These are phyloP conservation scores for Nebria ingens DNA, from an alignment of 1,140 invertebrate genomes.

Conservation along the genomic window DNA sequence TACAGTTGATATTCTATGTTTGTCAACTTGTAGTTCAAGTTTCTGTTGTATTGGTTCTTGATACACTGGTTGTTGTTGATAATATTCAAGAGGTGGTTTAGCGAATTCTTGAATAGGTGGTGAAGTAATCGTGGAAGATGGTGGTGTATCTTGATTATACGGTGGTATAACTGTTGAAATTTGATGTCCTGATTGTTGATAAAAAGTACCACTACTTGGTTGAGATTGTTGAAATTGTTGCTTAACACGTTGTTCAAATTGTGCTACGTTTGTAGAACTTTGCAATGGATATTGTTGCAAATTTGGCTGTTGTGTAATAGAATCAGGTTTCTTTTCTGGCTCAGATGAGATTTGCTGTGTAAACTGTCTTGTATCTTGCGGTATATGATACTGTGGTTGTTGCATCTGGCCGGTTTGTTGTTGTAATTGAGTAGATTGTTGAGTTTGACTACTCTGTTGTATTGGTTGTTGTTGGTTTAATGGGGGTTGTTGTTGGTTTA, in stretches of 20 bases:
- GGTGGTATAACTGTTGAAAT: constrained; percentile 29
- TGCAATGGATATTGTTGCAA: background rate
- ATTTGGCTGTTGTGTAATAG: constrained; percentile 9
- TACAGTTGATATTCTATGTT: constrained; percentile 15
- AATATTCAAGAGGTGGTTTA: constrained; percentile 20
- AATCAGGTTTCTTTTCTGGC: too few relatives aligned
- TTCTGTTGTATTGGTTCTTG: background rate
- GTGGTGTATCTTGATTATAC: constrained; percentile 18
- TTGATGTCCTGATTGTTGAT: constrained; percentile 18
- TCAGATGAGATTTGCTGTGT: too few relatives aligned
- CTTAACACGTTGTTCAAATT: background rate
- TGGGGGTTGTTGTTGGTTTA: background rate
- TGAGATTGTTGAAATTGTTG: background rate
- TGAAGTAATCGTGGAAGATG: constrained; percentile 18
- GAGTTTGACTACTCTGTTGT: constrained; percentile 13
- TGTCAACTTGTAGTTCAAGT: constrained; percentile 20
- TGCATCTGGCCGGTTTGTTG: background rate
- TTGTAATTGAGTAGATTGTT: constrained; percentile 1
- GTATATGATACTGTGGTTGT: constrained; percentile 6
- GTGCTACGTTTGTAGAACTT: background rate
- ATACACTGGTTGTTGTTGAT: constrained; percentile 4
- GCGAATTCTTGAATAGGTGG: constrained; percentile 15
- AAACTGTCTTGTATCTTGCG: background rate
- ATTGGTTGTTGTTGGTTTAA: background rate
- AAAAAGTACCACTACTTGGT: background rate